Evolutionary conservation across 2,113 vertebrate species (phyloP), one percentile per base, ranked within the genome.

Genomic region (Microtus pennsylvanicus): DNA sequence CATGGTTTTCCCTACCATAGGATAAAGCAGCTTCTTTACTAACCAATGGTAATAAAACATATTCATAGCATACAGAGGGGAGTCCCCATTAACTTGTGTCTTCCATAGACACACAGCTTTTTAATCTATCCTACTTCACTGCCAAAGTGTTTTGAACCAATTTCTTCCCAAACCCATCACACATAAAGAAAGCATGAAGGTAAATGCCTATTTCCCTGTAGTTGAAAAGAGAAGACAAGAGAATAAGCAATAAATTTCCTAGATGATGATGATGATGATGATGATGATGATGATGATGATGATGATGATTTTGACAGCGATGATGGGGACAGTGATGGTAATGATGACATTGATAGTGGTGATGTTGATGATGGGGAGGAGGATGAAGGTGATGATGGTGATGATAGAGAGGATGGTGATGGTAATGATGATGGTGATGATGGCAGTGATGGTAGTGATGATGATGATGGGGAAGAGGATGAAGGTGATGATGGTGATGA

Each of bases 381-480:
- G 50, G 50, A 50, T 50, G 11, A 50, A 50, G 50, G 50, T 52
- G 52, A 52, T 52, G 52, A 14, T 52, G 42, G 7, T 58, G 4
- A 58, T 58, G 52, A 52, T 52, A 12, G 50, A 2, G 50, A 50
- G 10, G 52, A 14, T 52, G 75, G 7, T 58, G 4, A 1, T 58
- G 50, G 1, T 50, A 50, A 58, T 58, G 55, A 45, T 45, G 45
- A 45, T 45, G 4, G 45, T 45, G 45, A 45, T 45, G 45, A 5
- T 5, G 45, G 5, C 5, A 5, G 4, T 45, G 13, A 55, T 13
- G 22, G 24, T 78, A 50, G 0, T 52, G 7, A 5, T 33, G 14
- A 12, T 50, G 50, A 50, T 50, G 50, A 12, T 50, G 2, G 0
- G 0, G 11, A 50, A 2, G 50, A 50, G 0, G 1, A 50, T 50